Evolutionary conservation across 2,888 invertebrate species (phyloP), one percentile per base, ranked within the genome.

Genomic region (Orchesellides sinensis): DNA sequence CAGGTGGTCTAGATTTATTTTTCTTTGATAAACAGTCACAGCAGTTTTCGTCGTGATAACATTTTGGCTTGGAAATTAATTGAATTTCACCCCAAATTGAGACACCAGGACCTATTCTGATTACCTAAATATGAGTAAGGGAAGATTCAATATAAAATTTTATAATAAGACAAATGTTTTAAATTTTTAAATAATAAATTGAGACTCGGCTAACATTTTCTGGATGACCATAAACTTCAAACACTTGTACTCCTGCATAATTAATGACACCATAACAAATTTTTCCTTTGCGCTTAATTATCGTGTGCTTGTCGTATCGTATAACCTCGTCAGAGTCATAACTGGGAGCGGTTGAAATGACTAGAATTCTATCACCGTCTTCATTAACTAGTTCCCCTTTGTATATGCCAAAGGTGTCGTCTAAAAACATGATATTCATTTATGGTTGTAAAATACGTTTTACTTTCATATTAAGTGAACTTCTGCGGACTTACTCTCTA

Each of bases 361-460:
- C 17, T n/a, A 82, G 78, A 35, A 84, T 82, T 69, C 82, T 21
- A 12, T 79, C 35, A 2, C 82, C 84, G 6, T 65, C 35, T 19
- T 79, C 68, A 45, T 84, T 75, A 1, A 84, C 65, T 14, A 84
- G 17, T 74, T 84, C 84, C 1, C 68, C 80, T 65, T 61, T 68
- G 12, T 84, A 82, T n/a, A 61, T 40, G 14, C 69, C 78, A 23
- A 59, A 49, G 8, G 56, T n/a, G 29, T 78, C 77, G 12, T 49
- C 77, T 78, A 12, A 0, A n/a, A 47, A 17, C 21, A 45, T 21
- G 8, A 25, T 27, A 47, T 2, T 8, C 5, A 19, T 14, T 14
- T 25, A 27, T 23, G 49, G 5, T n/a, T 66, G 10, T 14, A 21
- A 45, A 63, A 4, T 27, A 4, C 49, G 17, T 10, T 10, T 19